A percentile compares a stretch with the other conserved stretches of the same genome.
These are phyloP conservation scores for Brachyalestes nurse DNA, from an alignment of 2,797 vertebrate species.

Conservation along the genomic window DNA sequence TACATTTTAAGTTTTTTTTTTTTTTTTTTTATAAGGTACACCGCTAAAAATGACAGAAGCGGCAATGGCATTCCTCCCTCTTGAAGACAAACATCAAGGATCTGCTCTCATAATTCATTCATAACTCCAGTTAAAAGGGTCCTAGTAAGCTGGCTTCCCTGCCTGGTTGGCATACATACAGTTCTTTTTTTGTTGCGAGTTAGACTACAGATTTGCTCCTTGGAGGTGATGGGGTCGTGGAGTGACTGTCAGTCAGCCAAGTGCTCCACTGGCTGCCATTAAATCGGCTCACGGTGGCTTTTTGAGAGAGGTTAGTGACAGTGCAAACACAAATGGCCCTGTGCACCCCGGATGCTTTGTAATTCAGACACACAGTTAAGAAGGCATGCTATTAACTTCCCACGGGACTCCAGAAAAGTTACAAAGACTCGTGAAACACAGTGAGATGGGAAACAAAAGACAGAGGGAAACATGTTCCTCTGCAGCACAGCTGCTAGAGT, in stretches of 20 bases:
- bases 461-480: background rate
- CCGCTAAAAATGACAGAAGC: slow-evolving; percentile 48
- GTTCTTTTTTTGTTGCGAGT: slow-evolving; percentile 72
- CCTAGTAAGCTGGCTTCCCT: slow-evolving; percentile 74
- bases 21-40: slow-evolving; percentile 68
- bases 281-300: slow-evolving; percentile 16
- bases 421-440: slow-evolving; percentile 27
- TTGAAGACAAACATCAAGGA: slow-evolving; percentile 76
- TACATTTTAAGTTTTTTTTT: slow-evolving; percentile 72
- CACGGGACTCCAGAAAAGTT: slow-evolving; percentile 31
- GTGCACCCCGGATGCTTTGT: slow-evolving; percentile 12
- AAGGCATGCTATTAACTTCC: slow-evolving; percentile 41
- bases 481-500: background rate
- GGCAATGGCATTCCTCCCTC: slow-evolving; percentile 72
- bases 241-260: slow-evolving; percentile 27
- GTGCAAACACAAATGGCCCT: slow-evolving; percentile 6
- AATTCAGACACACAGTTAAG: slow-evolving; percentile 32
- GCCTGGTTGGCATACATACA: slow-evolving; percentile 75
- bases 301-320: slow-evolving; percentile 16
- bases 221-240: slow-evolving; percentile 2
- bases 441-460: slow-evolving; percentile 28
- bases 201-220: slow-evolving; percentile 58
- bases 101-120: slow-evolving; percentile 81
- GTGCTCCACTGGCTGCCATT: slow-evolving; percentile 24
- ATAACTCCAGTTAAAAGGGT: slow-evolving; percentile 79